Evolutionary conservation across 2,888 invertebrate species (phyloP), one percentile per base, ranked within the genome.

Genomic region (Julus scanicus): DNA sequence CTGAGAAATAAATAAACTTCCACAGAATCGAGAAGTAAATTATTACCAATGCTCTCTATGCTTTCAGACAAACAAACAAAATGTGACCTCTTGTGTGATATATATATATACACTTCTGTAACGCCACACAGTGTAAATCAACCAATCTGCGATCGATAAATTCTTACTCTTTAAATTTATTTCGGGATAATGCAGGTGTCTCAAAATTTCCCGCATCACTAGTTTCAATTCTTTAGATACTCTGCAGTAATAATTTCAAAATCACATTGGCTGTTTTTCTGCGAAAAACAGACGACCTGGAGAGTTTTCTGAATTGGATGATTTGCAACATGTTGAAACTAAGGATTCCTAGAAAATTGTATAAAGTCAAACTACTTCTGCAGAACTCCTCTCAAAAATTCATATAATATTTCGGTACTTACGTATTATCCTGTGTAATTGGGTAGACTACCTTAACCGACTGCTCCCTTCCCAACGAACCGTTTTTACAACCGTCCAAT

Each of bases 121-220:
- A 71, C 8, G 20, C 29, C 9, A 8, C 20, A 29, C 1, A n/a
- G 5, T 11, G 20, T 6, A 6, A 9, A 6, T 1, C 1, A 44
- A 44, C 44, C 44, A 44, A 20, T 71, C 29, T 71, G 29, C 1
- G 29, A 11, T 71, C 71, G 71, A 71, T 71, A 71, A 29, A 71
- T 63, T 63, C 63, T 4, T 13, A 3, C 15, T 3, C 11, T 63
- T 63, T n/a, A n/a, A 17, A 63, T 17, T 63, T 63, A 63, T 63
- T 63, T n/a, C 8, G 63, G 63, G 63, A 15, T 63, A n/a, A 17
- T 63, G n/a, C 63, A 63, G 63, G 63, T 63, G 63, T 63, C 71
- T 11, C 71, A 20, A 71, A 71, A 20, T 71, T 29, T 4, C 71
- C 5, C 71, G 20, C 71, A 29, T 71, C 29, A 71, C 4, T 4